Evolutionary conservation across 2,113 vertebrate genomes (phyloP), one percentile per base, ranked within the genome.

Genomic region (Phalacrocorax brasilianus): DNA sequence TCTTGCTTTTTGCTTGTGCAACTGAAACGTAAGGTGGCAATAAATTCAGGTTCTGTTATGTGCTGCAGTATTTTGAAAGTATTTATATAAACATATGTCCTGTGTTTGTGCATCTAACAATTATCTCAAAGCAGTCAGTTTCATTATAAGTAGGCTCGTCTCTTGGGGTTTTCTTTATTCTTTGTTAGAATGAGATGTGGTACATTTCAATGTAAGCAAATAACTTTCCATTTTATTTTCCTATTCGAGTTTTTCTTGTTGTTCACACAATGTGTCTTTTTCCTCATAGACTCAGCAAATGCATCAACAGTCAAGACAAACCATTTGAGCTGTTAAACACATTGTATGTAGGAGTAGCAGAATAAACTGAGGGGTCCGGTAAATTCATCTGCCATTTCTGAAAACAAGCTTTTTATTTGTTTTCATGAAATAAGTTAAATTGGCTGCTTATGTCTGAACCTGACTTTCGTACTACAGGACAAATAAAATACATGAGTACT

Each of bases 301-400:
- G 42, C 62, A 42, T 50, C 82, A 76, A 32, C 52, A 86, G n/a
- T 67, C 42, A 61, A 79, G 80, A 75, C 55, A 91, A 93, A 73
- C 44, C 22, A 42, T 84, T 74, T 72, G 13, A 66, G 74, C 77
- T 89, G 45, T 76, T 92, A 79, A 95, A 76, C 40, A 73, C 63
- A 35, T 44, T 73, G n/a, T 68, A 24, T 58, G 52, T 76, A 73
- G 80, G 65, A 95, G 49, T 27, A 84, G 62, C 24, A 58, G 63
- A 82, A 70, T 72, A 78, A 95, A 61, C 65, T 82, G 45, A 70
- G 55, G n/a, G 38, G 6, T 85, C 28, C 0, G 0, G 40, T 72
- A 67, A 87, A 84, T 68, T 93, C 14, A 42, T 85, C 53, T 91
- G 92, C 49, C 30, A 26, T 87, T 95, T 91, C 66, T 96, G 42